These are phyloP conservation scores for Halictus rubicundus DNA, from an alignment of 1,140 invertebrate species.

Conservation along the genomic window DNA sequence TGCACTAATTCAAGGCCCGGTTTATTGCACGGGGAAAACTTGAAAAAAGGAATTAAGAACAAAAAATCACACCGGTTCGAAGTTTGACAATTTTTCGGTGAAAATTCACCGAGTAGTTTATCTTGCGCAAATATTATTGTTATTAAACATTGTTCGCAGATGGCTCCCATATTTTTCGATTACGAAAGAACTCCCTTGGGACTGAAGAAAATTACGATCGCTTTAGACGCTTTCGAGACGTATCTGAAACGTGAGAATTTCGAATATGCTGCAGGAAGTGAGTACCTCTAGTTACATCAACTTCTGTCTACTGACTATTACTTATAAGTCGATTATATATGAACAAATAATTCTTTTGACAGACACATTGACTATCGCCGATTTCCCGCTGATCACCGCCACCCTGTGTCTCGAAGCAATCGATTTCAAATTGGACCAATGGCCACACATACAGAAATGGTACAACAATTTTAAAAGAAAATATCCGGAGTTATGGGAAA, in stretches of 20 bases:
- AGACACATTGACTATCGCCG: slow-evolving; percentile 87
- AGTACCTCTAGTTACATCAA: slow-evolving; percentile 30
- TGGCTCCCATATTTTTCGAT: slow-evolving; percentile 87
- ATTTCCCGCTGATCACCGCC: slow-evolving; percentile 85
- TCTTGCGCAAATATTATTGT: slow-evolving; percentile 3
- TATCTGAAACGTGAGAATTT: slow-evolving; percentile 83
- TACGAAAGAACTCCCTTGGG: slow-evolving; percentile 84
- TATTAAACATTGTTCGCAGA: slow-evolving; percentile 74
- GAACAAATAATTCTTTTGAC: slow-evolving; percentile 53
- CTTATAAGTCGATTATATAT: no score
- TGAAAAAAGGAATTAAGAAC: no score
- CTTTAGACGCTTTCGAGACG: slow-evolving; percentile 85
- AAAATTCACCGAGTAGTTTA: neutral
- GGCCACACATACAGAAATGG: slow-evolving; percentile 83
- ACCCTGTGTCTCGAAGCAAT: slow-evolving; percentile 88
- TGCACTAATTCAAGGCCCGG: no score
- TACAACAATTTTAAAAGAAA: slow-evolving; percentile 85
- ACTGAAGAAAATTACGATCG: slow-evolving; percentile 85
- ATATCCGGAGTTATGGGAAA: slow-evolving; percentile 85
- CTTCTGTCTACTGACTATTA: no score
- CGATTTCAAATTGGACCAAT: slow-evolving; percentile 82
- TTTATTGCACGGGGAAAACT: no score
- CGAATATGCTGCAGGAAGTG: slow-evolving; percentile 84
- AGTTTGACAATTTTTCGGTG: no score
- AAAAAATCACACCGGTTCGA: no score